Base-by-base conservation (phyloP, 2,797 vertebrate genomes). In the Sphaeramia orbicularis region DNA sequence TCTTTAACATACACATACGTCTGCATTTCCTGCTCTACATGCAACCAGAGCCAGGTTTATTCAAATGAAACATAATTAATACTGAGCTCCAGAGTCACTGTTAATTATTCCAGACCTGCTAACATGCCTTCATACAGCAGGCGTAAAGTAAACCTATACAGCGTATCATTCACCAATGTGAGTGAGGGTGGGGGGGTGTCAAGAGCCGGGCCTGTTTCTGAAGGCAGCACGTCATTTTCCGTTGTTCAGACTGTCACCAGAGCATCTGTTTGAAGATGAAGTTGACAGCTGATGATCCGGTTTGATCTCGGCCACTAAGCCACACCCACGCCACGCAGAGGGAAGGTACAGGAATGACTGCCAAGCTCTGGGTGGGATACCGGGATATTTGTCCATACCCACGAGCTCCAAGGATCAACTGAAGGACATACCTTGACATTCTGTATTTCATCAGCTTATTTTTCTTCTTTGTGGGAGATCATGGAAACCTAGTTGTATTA, bases 231-330 rank as follows among this genome's bases (percentile, higher is more conserved):
- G 44, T 63, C 51, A 19, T 74, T 70, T 66, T 78, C 69, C 1
- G 60, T 61, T 37, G 60, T 78, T 76, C 50, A 80, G 65, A 35
- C 55, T 70, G 68, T 54, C 77, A 68, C 35, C 44, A 14, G 24
- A 27, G 8, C 11, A 50, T 79, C 49, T 8, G 37, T 68, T 52
- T n/a, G 61, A 71, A 58, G 38, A 50, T 14, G 57, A 75, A 21
- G 37, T 62, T 58, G 80, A 76, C 69, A 73, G 27, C 5, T 71
- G 59, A 48, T 54, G 51, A 56, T 68, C 35, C 15, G 6, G 66
- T 61, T 70, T 76, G 80, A 80, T 71, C 50, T 47, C 51, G 50
- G 72, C 49, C 59, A 45, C 35, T 32, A 8, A 60, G 48, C 24
- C 24, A n/a, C 53, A 14, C 21, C 71, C 19, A 12, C 6, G 61